Evolutionary conservation across 2,113 vertebrate species (phyloP).

Genomic region (Odobenus rosmarus): DNA sequence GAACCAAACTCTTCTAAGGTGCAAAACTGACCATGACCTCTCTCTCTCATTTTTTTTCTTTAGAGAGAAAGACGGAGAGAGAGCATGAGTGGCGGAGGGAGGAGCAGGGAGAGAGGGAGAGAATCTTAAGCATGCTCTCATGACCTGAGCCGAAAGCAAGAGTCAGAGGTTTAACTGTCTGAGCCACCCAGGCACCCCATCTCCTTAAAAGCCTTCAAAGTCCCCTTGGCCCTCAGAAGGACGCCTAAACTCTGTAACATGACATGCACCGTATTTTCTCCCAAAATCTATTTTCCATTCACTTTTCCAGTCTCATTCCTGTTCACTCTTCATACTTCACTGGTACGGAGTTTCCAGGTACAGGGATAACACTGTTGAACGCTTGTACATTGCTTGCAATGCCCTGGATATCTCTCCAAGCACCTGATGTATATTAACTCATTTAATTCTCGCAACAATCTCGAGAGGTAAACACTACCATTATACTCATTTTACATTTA

Average conservation of each 20-base stretch:
- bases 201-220: background rate
- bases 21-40: background rate
- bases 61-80: background rate
- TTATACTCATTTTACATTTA: background rate
- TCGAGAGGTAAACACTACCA: background rate
- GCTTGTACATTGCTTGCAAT: accelerated
- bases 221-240: background rate
- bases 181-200: background rate
- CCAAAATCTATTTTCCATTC: background rate
- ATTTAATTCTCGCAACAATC: background rate
- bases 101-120: background rate
- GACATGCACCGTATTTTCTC: no score
- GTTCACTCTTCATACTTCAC: accelerated
- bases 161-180: background rate
- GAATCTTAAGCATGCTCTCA: background rate
- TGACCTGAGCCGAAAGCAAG: background rate
- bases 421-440: background rate
- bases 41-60: background rate
- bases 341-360: accelerated
- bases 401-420: background rate
- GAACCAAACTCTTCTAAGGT: background rate
- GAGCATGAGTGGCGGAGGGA: background rate
- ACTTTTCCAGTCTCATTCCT: accelerated
- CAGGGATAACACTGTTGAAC: background rate
- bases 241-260: background rate